These are phyloP conservation scores for Tor tambroides DNA, from an alignment of 2,113 vertebrate species.

Conservation along the genomic window DNA sequence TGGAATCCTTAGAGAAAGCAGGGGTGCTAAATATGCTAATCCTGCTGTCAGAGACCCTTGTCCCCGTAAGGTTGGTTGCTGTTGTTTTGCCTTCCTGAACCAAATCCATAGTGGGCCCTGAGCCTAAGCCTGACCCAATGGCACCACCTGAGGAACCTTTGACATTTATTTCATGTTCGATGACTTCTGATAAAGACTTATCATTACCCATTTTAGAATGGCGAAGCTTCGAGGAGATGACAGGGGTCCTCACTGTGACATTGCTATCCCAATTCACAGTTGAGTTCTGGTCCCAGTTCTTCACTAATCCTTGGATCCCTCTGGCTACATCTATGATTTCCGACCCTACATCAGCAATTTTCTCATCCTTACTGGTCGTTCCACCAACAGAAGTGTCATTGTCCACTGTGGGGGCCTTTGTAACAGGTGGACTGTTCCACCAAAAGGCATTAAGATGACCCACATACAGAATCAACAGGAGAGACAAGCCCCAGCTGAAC, in stretches of 20 bases:
- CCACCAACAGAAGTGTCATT: conserved; percentile 60
- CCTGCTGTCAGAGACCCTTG: conserved; percentile 19
- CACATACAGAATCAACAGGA: conserved; percentile 60
- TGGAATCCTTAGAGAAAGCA: conserved; percentile 24
- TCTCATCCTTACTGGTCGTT: conserved; percentile 56
- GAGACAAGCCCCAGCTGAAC: conserved; percentile 42
- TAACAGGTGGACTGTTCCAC: not conserved
- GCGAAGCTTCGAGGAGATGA: conserved; percentile 50
- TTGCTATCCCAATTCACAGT: conserved; percentile 35
- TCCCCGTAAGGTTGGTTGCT: conserved; percentile 2
- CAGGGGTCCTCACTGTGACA: conserved; percentile 3
- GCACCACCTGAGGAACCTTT: conserved; percentile 21
- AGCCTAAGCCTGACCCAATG: conserved; percentile 21
- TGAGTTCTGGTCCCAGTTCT: conserved; percentile 67
- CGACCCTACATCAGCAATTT: conserved; percentile 71
- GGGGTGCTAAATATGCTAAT: conserved; percentile 51
- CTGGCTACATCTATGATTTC: conserved; percentile 72
- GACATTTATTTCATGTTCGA: conserved; percentile 43
- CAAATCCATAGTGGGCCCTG: conserved; percentile 28
- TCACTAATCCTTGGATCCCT: conserved; percentile 70
- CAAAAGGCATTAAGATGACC: conserved; percentile 64
- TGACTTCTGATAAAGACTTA: conserved; percentile 56
- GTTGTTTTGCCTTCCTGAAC: conserved; percentile 29
- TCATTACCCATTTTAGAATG: conserved; percentile 60
- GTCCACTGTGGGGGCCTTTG: conserved; percentile 42